These are phyloP conservation scores for Ormyrus nitidulus DNA, from an alignment of 2,888 invertebrate species.

Conservation along the genomic window DNA sequence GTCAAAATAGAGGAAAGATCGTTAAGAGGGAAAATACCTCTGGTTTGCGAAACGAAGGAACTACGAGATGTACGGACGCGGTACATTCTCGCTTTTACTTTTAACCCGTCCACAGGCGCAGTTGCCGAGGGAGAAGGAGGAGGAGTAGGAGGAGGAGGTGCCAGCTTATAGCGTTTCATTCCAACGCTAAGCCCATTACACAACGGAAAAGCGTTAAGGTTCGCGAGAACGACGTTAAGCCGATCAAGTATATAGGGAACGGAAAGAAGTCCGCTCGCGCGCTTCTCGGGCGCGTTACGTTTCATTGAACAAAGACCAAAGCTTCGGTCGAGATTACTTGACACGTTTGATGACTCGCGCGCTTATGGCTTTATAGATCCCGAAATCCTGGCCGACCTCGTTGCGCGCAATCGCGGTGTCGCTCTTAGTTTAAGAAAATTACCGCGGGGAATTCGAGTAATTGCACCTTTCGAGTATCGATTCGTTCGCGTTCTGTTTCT, in stretches of 20 bases:
- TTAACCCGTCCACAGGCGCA: constrained; percentile 22
- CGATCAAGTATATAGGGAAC: constrained; percentile 16
- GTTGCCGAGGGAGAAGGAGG: background rate
- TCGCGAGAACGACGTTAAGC: constrained; percentile 11
- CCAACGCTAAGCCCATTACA: constrained; percentile 43
- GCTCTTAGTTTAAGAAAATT: too few relatives aligned
- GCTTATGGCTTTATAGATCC: background rate
- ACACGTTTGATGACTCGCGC: constrained; percentile 18
- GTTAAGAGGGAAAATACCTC: background rate
- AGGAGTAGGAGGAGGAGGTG: background rate
- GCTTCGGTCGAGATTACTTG: constrained; percentile 9
- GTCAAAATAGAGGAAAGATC: too few relatives aligned
- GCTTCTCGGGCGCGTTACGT: background rate
- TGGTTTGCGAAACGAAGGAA: constrained; percentile 1
- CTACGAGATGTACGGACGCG: background rate
- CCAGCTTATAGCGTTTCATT: background rate
- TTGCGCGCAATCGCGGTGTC: constrained; percentile 1
- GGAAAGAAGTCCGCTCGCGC: background rate
- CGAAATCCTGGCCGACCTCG: background rate
- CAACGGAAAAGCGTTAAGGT: constrained; percentile 36
- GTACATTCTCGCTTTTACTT: constrained; percentile 28
- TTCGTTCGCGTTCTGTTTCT: too few relatives aligned
- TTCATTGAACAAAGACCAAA: constrained; percentile 24
- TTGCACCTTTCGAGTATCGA: too few relatives aligned
- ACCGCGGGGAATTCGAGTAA: too few relatives aligned